phyloP scores from a whole-genome alignment of 2,113 vertebrate species.

The Oryzias woworae region DNA sequence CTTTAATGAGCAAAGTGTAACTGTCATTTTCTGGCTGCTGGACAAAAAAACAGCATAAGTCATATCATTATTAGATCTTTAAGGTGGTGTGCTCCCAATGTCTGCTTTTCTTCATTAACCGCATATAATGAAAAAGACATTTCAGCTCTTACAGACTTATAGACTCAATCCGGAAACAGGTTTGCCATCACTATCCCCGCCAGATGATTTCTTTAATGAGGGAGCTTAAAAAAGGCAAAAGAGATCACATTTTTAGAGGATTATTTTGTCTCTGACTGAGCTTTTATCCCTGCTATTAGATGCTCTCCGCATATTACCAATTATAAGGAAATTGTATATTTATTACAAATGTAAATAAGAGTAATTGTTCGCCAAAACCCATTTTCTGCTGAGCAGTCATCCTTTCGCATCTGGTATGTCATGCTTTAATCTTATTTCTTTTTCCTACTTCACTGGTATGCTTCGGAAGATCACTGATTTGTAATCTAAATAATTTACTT shows the following conservation, averaged over 20 bases:
- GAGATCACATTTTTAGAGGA: constrained; percentile 10
- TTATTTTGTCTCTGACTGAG: not conserved
- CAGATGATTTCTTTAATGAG: constrained; percentile 3
- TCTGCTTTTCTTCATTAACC: constrained; percentile 43
- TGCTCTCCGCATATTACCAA: too few relatives aligned
- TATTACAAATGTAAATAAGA: too few relatives aligned
- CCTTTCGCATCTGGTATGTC: too few relatives aligned
- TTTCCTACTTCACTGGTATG: too few relatives aligned
- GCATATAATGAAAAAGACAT: constrained; percentile 27
- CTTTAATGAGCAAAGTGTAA: constrained; percentile 63
- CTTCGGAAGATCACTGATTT: not conserved
- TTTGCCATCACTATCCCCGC: not conserved
- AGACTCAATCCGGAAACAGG: constrained; percentile 4
- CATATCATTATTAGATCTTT: constrained; percentile 56
- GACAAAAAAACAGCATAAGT: constrained; percentile 49
- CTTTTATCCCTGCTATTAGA: too few relatives aligned
- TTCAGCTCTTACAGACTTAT: constrained; percentile 1
- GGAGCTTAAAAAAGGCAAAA: not conserved
- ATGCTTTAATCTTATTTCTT: too few relatives aligned
- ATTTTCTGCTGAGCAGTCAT: too few relatives aligned
- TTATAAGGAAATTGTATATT: too few relatives aligned
- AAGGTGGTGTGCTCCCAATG: constrained; percentile 33
- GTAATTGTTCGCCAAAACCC: too few relatives aligned
- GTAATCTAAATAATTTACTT: too few relatives aligned
- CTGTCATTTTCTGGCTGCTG: constrained; percentile 62